Base-by-base conservation (phyloP, 2,888 invertebrate genomes). In the Lochmaea crataegi region DNA sequence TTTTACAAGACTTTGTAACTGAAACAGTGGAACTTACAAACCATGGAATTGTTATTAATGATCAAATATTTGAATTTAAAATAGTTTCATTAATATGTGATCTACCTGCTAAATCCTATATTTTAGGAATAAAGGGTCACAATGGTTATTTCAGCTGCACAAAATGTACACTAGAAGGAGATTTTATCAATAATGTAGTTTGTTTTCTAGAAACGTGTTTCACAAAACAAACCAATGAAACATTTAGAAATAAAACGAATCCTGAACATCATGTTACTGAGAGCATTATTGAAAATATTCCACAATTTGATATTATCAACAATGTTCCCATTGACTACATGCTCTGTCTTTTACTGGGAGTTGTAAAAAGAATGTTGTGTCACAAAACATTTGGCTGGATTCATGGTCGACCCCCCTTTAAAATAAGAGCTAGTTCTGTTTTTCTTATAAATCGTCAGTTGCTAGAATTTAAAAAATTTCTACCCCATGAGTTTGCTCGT, bases 401-500 rank as follows among this genome's bases (percentile, higher is more conserved):
- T 57, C 64, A 32, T 68, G 72, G 72, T 41, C 68, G 57, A 68
- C 73, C 68, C 41, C 73, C 73, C 10, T 67, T 63, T 60, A 74
- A 76, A 72, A 42, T 76, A 57, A 60, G 73, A 32, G 69, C 74
- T 32, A 12, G 22, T 18, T 32, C 61, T 18, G 53, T 74, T 42
- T 22, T 48, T 18, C 10, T 16, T 18, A 65, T 74, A 38, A 51
- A 32, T 66, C 7, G 56, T 45, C 18, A 63, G 12, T 69, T 41
- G 16, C 14, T 45, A 63, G 60, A 68, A 22, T 72, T n/a, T 32
- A 72, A 74, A 66, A 74, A 71, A 38, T 74, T 64, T 66, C 69
- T 76, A 26, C 73, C 76, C 12, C 72, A 53, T 69, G 73, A 74
- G 63, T 74, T 75, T 68, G 32, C 63, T 26, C 61, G 75, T 12